A percentile compares a stretch with the other conserved stretches of the same genome.
Conservation (phyloP, 2,113 vertebrate species). For the Semnornis frantzii region DNA sequence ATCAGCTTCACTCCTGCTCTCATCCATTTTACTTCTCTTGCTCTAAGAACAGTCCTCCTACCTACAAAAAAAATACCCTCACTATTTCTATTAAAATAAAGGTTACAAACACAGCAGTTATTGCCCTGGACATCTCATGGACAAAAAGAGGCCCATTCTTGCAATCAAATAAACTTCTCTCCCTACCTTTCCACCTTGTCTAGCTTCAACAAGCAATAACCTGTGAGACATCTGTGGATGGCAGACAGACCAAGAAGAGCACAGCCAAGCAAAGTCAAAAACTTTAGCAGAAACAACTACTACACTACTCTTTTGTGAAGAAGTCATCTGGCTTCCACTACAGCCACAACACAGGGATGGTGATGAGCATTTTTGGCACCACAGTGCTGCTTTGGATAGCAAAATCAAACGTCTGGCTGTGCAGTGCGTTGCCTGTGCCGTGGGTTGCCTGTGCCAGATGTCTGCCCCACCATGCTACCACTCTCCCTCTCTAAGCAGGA, state of each 20-base stretch:
- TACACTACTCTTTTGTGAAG: not conserved
- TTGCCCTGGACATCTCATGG: not conserved
- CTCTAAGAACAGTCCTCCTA: not conserved
- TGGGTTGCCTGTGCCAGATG: not conserved
- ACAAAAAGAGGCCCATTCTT: not conserved
- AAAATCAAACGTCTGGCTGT: not conserved
- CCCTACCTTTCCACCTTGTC: not conserved
- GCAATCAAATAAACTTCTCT: not conserved
- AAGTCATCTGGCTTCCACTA: not conserved
- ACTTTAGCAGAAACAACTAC: not conserved
- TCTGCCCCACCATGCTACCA: not conserved
- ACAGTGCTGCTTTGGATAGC: not conserved
- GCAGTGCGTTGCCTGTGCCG: not conserved
- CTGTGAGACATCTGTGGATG: fast-evolving
- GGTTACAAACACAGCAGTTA: not conserved
- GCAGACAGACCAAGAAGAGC: not conserved
- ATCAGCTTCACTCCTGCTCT: not conserved
- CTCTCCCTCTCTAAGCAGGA: not conserved
- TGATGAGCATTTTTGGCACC: not conserved
- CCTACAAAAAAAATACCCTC: not conserved
- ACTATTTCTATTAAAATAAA: not conserved
- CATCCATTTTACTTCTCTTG: not conserved
- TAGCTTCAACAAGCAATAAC: fast-evolving
- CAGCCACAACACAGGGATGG: not conserved
- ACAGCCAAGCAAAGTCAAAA: not conserved